Evolutionary conservation across 2,888 invertebrate species (phyloP).

Genomic region (Suillia variegata): DNA sequence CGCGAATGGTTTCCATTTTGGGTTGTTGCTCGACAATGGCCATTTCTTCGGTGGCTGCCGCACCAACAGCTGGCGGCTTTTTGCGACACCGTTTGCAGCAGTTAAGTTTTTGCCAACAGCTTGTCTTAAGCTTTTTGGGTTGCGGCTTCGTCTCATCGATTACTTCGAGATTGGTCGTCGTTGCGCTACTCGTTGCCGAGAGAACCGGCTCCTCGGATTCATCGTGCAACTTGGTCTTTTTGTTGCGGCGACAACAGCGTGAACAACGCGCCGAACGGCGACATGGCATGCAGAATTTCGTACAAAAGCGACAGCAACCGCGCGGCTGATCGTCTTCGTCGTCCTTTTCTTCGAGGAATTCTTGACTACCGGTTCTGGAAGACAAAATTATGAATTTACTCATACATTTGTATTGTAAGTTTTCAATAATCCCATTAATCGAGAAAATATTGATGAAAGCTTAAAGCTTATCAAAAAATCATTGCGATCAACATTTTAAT

Average conservation of each 20-base stretch:
- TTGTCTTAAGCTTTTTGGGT: constrained; percentile 35
- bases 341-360: constrained; percentile 48
- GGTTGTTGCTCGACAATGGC: constrained; percentile 18
- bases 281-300: constrained; percentile 58
- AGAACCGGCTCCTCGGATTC: constrained; percentile 47
- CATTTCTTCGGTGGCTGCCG: constrained; percentile 22
- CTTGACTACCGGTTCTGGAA: constrained; percentile 53
- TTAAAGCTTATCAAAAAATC: no score
- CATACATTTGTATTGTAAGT: neutral
- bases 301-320: constrained; percentile 53
- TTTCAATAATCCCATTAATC: no score
- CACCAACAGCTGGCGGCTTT: constrained; percentile 46
- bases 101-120: constrained; percentile 56
- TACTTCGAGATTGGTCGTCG: constrained; percentile 48
- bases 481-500: no score
- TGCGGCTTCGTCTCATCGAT: constrained; percentile 46
- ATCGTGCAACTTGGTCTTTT: constrained; percentile 36
- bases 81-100: constrained; percentile 61
- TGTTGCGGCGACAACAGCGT: constrained; percentile 51
- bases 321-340: constrained; percentile 38
- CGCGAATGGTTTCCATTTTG: constrained; percentile 36
- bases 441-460: no score
- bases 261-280: constrained; percentile 56
- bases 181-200: constrained; percentile 48
- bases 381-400: neutral